These are phyloP conservation scores for Ifrita kowaldi DNA, from an alignment of 2,113 vertebrate genomes.

Conservation along the genomic window DNA sequence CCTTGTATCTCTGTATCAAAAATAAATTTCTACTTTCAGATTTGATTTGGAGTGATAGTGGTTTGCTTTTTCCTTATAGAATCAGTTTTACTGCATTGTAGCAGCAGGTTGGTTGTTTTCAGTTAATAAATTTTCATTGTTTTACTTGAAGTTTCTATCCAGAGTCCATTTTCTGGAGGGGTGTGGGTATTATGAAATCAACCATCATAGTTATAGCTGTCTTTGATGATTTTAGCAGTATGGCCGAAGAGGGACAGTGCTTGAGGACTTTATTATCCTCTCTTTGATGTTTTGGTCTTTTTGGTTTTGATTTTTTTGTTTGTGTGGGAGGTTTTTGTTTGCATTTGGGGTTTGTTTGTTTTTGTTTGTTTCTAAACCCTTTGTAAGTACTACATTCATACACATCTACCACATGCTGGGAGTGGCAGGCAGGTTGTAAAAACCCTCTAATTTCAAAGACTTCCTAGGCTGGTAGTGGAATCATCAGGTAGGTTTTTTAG, in stretches of 20 bases:
- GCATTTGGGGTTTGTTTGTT: neutral
- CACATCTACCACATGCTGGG: neutral
- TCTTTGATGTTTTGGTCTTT: neutral
- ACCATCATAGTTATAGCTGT: neutral
- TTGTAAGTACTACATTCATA: neutral
- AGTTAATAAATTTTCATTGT: neutral
- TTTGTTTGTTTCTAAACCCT: neutral
- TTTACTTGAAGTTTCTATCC: neutral
- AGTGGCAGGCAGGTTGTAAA: neutral
- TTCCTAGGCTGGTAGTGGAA: neutral
- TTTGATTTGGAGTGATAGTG: neutral
- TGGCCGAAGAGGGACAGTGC: neutral
- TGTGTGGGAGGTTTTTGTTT: neutral
- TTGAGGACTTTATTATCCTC: neutral
- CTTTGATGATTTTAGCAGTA: neutral
- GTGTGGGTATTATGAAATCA: neutral
- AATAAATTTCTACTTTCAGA: neutral
- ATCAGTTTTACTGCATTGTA: neutral
- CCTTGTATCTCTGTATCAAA: neutral
- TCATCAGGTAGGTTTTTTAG: neutral
- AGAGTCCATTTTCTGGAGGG: neutral
- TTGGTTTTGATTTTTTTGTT: neutral
- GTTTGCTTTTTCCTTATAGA: neutral
- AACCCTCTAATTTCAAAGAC: neutral
- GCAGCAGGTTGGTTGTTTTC: neutral